Base-by-base conservation (phyloP, 2,113 vertebrate genomes). In the Notechis scutatus region DNA sequence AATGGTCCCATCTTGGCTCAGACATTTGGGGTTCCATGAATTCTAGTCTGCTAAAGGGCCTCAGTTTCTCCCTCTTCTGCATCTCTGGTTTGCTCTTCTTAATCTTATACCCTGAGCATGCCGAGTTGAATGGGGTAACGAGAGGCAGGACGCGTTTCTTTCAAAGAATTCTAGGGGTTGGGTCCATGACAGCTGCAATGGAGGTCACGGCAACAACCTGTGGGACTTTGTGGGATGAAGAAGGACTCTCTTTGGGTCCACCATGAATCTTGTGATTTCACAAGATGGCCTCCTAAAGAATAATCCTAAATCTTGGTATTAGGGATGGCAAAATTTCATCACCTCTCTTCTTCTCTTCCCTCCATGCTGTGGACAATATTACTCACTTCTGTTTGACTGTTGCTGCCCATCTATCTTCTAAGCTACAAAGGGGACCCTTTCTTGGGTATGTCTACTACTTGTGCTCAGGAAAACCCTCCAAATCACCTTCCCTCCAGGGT, bases 51-150 rank as follows among this genome's bases (percentile, higher is more conserved):
- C 56, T 55, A 21, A 59, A 0, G 0, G 91, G 29, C 94, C 91
- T 97, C 91, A 97, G 42, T 14, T 10, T 50, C 50, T 26, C 2
- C 24, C 1, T 57, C 29, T 50, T 29, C 24, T 4, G 29, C n/a
- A 15, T 21, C 29, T 45, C 89, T 57, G 29, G 1, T 50, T 26
- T 12, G 5, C 14, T 87, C 24, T 92, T 10, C 2, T 12, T 87
- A n/a, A 59, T 21, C 55, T 56, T 42, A 4, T 42, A 1, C 10
- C 24, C n/a, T 21, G 87, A 61, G n/a, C 20, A 50, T 12, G 42
- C 3, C 1, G 24, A 29, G 45, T 69, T 69, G 47, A 69, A 47
- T 29, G 23, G n/a, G 15, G 10, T 21, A 6, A 64, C 5, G 24
- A 50, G 24, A 90, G 61, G 42, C 57, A 90, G 15, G 57, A 61